Evolutionary conservation across 2,888 invertebrate species (phyloP), one percentile per base, ranked within the genome.

Genomic region (Xestobium rufovillosum): DNA sequence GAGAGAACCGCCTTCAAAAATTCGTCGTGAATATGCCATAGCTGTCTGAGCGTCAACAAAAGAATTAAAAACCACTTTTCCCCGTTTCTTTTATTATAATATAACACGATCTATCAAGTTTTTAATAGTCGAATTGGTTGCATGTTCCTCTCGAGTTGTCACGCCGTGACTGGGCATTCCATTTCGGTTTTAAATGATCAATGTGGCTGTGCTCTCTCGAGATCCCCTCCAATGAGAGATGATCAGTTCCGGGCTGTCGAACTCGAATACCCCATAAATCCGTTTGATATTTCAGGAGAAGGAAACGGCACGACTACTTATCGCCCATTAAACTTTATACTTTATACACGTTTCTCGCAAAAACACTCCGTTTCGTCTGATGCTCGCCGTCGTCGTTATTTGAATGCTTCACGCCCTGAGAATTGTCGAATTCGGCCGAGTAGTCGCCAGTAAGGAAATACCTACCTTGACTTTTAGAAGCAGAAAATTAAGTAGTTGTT

Each of bases 221-320:
- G 51, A 55, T 48, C 52, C 53, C 49, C 45, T 37, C 45, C 45
- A 49, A 48, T 45, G 48, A 48, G 51, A 49, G 56, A 52, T 51
- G 55, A 54, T 57, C 56, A 51, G 53, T 57, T 57, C 56, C 56
- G 51, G 49, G 49, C 52, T 52, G 53, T 54, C 55, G 56, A 55
- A 55, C 52, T 45, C 49, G 51, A 52, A 53, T 53, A 53, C 49
- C 52, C 52, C 45, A 55, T 56, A 57, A 57, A 57, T 57, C 55
- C 54, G 52, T 53, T 55, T 53, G 53, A 52, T 55, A 55, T 57
- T 55, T 56, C 52, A 51, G 47, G 48, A 51, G 51, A 49, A 54
- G 54, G 53, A 57, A 57, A 56, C 50, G 52, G 56, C 55, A 56
- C 57, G 56, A 54, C 54, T 55, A 56, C 56, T 56, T 57, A 56